Conservation (phyloP, 1,140 invertebrate species). For the Platyura marginata region DNA sequence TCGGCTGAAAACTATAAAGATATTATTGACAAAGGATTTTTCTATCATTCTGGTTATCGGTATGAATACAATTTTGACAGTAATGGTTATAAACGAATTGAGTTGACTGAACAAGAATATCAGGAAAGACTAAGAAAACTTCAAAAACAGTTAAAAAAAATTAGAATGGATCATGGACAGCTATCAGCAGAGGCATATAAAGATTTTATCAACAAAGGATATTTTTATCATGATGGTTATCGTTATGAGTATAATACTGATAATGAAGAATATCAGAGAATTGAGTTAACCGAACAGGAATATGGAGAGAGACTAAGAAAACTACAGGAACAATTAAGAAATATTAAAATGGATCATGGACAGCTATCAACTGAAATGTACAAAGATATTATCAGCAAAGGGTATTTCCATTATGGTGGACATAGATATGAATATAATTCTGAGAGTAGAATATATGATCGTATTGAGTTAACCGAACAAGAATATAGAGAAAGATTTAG, state of each 20-base stretch:
- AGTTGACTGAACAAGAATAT: no score
- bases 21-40: background rate
- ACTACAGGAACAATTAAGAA: background rate
- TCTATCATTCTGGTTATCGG: background rate
- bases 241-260: background rate
- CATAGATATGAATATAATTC: background rate
- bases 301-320: background rate
- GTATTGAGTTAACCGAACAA: background rate
- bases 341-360: background rate
- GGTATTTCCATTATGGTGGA: background rate
- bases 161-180: no score
- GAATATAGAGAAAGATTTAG: background rate
- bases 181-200: no score
- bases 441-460: background rate
- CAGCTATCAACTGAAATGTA: background rate
- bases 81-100: background rate
- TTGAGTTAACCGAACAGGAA: background rate
- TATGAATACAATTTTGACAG: background rate
- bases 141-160: background rate
- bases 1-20: background rate
- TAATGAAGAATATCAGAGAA: background rate
- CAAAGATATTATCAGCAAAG: background rate
- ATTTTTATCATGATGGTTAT: no score
- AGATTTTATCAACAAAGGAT: no score
- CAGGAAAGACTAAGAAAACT: background rate